phyloP scores from a whole-genome alignment of 2,113 vertebrate species.

The Gymnobelideus leadbeateri region DNA sequence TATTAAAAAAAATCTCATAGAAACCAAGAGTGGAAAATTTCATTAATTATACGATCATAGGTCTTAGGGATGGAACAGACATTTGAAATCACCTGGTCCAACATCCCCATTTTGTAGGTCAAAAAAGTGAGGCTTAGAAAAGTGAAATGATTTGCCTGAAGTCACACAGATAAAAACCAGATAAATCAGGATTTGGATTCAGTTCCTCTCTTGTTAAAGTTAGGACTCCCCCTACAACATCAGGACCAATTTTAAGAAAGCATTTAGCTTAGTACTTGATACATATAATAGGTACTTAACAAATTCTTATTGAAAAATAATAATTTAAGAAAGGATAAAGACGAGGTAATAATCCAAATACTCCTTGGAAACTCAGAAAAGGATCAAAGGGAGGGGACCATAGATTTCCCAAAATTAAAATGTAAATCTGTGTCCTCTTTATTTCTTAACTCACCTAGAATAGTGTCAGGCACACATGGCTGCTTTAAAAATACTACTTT shows the following conservation, averaged over 20 bases:
- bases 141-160: neutral
- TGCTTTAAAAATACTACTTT: slow-evolving; percentile 36
- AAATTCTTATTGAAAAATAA: neutral
- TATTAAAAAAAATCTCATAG: neutral
- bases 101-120: neutral
- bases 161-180: neutral
- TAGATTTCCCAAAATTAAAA: neutral
- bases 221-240: neutral
- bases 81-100: neutral
- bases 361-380: neutral
- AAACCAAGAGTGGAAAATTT: neutral
- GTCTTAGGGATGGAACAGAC: neutral
- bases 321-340: neutral
- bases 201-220: neutral
- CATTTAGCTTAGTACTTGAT: neutral
- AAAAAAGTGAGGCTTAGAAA: neutral
- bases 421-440: neutral
- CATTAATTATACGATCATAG: neutral
- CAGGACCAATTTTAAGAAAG: neutral
- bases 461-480: neutral
- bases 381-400: neutral
- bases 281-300: neutral
- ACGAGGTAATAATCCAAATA: neutral
- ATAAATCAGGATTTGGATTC: neutral
- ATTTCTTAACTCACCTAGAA: neutral